Evolutionary conservation across 2,888 invertebrate genomes (phyloP), one percentile per base, ranked within the genome.

Genomic region (Junonia oenone): DNA sequence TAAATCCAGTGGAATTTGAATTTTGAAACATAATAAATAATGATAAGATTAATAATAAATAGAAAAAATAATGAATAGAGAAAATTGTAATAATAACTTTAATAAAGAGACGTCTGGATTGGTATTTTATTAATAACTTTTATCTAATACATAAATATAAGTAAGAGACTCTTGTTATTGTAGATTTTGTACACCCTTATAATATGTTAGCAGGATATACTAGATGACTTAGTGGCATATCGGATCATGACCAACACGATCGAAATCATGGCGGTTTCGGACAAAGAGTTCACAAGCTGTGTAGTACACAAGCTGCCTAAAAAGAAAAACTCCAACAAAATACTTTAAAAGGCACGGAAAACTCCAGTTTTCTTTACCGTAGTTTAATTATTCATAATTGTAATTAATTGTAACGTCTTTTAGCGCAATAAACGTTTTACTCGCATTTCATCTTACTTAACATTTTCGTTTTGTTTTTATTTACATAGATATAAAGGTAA

Each of bases 161-260:
- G n/a, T n/a, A n/a, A n/a, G n/a, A n/a, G n/a, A n/a, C n/a, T n/a
- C n/a, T n/a, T n/a, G n/a, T n/a, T n/a, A n/a, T n/a, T n/a, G n/a
- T n/a, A n/a, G n/a, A n/a, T n/a, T n/a, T n/a, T n/a, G n/a, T n/a
- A n/a, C n/a, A 9, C 2, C 38, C 11, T 3, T 11, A 9, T 38
- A 17, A 9, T 14, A 8, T 11, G 6, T 27, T 17, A 29, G 68
- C 78, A 82, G 79, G 81, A 86, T 69, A 45, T 76, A 0, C 43
- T 62, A 1, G 71, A 83, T 65, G 72, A 81, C 54, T 50, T 82
- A 54, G 61, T 82, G 17, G 76, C 78, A 15, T 82, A 73, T 58
- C 64, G 83, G 31, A 73, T 84, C 15, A 66, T 69, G 17, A 75
- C 75, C 1, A 68, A 61, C 59, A 47, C 58, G 8, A 51, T 63